These are phyloP conservation scores for Poecilia velifera DNA, from an alignment of 2,797 vertebrate genomes.

Conservation along the genomic window DNA sequence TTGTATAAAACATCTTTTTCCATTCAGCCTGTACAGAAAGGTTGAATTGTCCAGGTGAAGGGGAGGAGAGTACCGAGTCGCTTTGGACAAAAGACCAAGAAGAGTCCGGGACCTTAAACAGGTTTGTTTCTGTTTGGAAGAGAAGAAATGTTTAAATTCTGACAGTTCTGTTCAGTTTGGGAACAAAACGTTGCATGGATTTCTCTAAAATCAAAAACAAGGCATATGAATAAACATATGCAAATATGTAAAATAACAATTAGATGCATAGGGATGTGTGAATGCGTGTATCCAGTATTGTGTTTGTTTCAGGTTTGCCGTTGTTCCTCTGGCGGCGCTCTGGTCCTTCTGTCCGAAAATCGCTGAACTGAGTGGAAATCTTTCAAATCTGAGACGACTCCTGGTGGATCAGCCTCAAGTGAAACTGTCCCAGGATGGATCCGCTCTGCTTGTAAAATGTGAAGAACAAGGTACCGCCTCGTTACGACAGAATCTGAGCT, in stretches of 20 bases:
- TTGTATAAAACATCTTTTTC: neutral
- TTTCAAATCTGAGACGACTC: slow-evolving; percentile 74
- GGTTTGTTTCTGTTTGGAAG: slow-evolving; percentile 58
- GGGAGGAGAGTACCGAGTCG: slow-evolving; percentile 21
- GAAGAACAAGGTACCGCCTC: slow-evolving; percentile 39
- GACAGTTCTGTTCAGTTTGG: neutral
- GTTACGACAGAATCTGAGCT: neutral
- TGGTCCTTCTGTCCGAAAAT: slow-evolving; percentile 83
- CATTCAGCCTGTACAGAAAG: slow-evolving; percentile 29
- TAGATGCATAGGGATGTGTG: neutral
- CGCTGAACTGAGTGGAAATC: slow-evolving; percentile 77
- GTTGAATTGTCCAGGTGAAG: slow-evolving; percentile 8
- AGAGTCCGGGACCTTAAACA: slow-evolving; percentile 63
- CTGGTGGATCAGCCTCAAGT: slow-evolving; percentile 74
- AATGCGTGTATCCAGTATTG: neutral
- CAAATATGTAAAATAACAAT: neutral
- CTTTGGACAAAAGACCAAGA: slow-evolving; percentile 8
- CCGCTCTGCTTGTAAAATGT: slow-evolving; percentile 74
- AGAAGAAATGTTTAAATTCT: neutral
- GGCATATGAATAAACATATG: neutral
- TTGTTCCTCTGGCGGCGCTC: slow-evolving; percentile 83
- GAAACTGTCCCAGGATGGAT: slow-evolving; percentile 78
- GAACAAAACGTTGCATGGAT: neutral
- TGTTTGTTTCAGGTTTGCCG: slow-evolving; percentile 58
- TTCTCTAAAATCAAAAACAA: neutral